phyloP scores from a whole-genome alignment of 2,797 vertebrate species.

The Delichon dasypus region DNA sequence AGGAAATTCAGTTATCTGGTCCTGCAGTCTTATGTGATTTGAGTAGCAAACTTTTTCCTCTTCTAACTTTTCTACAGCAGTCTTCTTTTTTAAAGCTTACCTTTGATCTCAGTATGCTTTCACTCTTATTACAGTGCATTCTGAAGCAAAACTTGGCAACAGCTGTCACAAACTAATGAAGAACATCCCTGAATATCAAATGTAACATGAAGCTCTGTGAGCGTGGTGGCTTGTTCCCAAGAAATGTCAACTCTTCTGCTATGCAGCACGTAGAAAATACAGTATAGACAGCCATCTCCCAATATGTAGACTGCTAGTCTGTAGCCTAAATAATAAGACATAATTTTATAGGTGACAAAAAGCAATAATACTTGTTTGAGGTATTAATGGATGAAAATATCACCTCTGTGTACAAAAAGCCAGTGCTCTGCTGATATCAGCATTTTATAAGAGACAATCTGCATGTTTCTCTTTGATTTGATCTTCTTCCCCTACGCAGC shows the following conservation, averaged over 20 bases:
- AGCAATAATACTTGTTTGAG: not conserved
- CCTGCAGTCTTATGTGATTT: not conserved
- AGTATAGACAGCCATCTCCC: not conserved
- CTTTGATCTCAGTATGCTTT: not conserved
- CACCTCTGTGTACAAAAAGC: not conserved
- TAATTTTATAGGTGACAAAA: not conserved
- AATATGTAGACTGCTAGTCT: not conserved
- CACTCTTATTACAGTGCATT: not conserved
- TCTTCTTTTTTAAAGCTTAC: slow-evolving; percentile 4
- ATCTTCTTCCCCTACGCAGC: not conserved
- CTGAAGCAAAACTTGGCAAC: slow-evolving; percentile 33
- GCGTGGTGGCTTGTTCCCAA: slow-evolving; percentile 30
- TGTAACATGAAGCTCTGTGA: slow-evolving; percentile 32
- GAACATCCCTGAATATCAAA: slow-evolving; percentile 61
- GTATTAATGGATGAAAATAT: slow-evolving; percentile 19
- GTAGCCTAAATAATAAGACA: not conserved
- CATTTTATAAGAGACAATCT: not conserved
- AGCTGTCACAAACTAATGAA: slow-evolving; percentile 62
- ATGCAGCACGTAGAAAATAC: slow-evolving; percentile 12
- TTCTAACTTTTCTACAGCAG: not conserved
- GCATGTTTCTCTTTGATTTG: not conserved
- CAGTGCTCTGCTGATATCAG: not conserved
- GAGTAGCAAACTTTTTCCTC: not conserved
- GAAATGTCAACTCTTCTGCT: slow-evolving; percentile 52
- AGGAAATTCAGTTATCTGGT: not conserved